Base-by-base conservation (phyloP, 2,113 vertebrate species). In the Muntiacus muntjak region DNA sequence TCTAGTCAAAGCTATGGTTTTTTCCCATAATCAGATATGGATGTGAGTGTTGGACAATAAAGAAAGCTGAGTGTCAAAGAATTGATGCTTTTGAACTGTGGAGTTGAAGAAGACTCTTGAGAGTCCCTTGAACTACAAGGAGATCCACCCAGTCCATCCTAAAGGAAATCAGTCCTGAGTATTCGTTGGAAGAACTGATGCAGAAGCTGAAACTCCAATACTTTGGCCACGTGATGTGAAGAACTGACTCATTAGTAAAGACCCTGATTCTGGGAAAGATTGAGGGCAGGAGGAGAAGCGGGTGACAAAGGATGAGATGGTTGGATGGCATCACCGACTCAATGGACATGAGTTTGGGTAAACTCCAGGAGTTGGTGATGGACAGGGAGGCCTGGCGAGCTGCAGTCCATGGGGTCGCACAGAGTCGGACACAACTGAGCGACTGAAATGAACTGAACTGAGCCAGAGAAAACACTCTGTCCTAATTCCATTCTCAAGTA, bases 371-470 rank as follows among this genome's bases (percentile, higher is more conserved):
- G 67, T 13, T 74, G n/a, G n/a, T 17, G 11, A 13, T 74, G 67
- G n/a, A 40, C 67, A 40, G 67, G 67, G 10, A 74, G 36, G 36
- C 67, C 36, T 74, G 36, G 67, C 0, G 2, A 13, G 21, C 10
- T 74, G 19, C 36, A 74, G 67, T 74, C 5, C 67, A 40, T 74
- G 19, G n/a, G 19, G n/a, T 71, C 10, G 0, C 67, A 25, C 36
- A 74, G 19, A 71, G 67, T 74, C 0, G 1, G 36, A 23, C n/a
- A 40, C 0, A 2, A 40, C 67, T 74, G n/a, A 40, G 11, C 1
- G 5, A 23, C n/a, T 71, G 19, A 71, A 67, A 16, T 67, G 64
- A 36, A 36, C 64, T 57, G 55, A 57, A 57, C 55, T 71, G n/a
- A 71, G 36, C 23, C 71, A 26, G 71, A 76, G 71, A 25, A 71